phyloP scores from a whole-genome alignment of 2,113 vertebrate species.

The Salvelinus alpinus region DNA sequence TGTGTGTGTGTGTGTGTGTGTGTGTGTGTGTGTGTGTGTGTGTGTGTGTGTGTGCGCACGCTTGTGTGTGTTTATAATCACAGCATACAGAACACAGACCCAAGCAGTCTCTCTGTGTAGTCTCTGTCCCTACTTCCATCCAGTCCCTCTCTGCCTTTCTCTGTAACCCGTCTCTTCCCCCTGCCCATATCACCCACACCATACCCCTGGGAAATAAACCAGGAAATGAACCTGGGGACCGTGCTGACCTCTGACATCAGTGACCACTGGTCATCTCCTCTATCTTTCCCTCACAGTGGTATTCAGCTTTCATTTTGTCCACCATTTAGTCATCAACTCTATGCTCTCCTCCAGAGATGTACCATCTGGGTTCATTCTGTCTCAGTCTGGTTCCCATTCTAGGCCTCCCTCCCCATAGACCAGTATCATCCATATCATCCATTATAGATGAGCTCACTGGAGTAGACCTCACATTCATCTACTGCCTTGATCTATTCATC shows the following conservation, averaged over 20 bases:
- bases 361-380: constrained; percentile 24
- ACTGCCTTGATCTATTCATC: constrained; percentile 36
- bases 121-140: too few relatives aligned
- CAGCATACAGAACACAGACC: constrained; percentile 4
- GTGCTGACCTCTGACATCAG: background rate
- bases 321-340: background rate
- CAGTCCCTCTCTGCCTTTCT: background rate
- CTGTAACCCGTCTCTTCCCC: constrained; percentile 16
- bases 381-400: constrained; percentile 5
- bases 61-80: background rate
- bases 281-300: constrained; percentile 12
- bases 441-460: constrained; percentile 53
- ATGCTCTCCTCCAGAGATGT: constrained; percentile 9
- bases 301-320: background rate
- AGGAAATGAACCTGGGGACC: constrained; percentile 31
- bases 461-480: constrained; percentile 46
- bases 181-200: constrained; percentile 1
- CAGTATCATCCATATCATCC: constrained; percentile 27
- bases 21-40: too few relatives aligned
- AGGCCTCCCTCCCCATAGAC: constrained; percentile 16
- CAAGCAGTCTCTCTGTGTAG: background rate
- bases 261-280: background rate
- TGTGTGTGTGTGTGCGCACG: too few relatives aligned
- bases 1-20: too few relatives aligned
- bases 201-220: constrained; percentile 31